phyloP scores from a whole-genome alignment of 2,888 invertebrate species.

The Parthenolecanium corni region DNA sequence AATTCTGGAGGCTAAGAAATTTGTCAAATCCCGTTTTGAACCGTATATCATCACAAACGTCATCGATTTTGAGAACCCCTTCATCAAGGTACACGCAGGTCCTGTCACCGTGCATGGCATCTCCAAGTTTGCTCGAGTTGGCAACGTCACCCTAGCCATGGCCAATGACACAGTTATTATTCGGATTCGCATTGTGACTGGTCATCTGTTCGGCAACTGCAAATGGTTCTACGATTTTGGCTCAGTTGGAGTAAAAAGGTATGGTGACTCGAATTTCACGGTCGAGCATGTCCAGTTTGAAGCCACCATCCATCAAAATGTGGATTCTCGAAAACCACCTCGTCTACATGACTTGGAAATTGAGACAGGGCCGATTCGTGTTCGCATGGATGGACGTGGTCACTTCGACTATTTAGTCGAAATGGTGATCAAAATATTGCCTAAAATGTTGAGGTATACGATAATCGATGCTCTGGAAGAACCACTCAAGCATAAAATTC shows the following conservation, averaged over 20 bases:
- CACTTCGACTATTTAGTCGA: conserved; percentile 72
- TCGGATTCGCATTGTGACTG: conserved; percentile 64
- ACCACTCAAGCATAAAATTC: conserved; percentile 59
- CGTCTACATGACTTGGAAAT: conserved; percentile 61
- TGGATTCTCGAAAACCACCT: conserved; percentile 65
- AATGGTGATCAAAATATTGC: conserved; percentile 64
- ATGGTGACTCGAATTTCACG: conserved; percentile 64
- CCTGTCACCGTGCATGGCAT: conserved; percentile 49
- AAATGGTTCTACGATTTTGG: conserved; percentile 62
- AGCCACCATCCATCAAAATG: conserved; percentile 56
- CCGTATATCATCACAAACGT: conserved; percentile 45
- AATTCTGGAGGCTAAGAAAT: conserved; percentile 58
- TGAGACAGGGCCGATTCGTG: conserved; percentile 70
- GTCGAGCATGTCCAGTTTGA: conserved; percentile 58
- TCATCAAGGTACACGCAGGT: conserved; percentile 16
- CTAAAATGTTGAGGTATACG: conserved; percentile 72
- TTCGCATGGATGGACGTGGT: conserved; percentile 64
- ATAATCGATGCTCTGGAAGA: conserved; percentile 75
- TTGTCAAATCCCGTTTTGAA: conserved; percentile 55
- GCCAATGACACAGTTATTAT: conserved; percentile 56
- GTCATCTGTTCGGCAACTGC: conserved; percentile 60
- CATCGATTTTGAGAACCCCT: conserved; percentile 28
- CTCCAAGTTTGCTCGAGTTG: conserved; percentile 68
- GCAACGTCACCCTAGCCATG: conserved; percentile 60
- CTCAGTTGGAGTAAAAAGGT: conserved; percentile 41